A percentile compares a stretch with the other conserved stretches of the same genome.
Conservation (phyloP, 2,888 invertebrate species). For the Eremobia ochroleuca region DNA sequence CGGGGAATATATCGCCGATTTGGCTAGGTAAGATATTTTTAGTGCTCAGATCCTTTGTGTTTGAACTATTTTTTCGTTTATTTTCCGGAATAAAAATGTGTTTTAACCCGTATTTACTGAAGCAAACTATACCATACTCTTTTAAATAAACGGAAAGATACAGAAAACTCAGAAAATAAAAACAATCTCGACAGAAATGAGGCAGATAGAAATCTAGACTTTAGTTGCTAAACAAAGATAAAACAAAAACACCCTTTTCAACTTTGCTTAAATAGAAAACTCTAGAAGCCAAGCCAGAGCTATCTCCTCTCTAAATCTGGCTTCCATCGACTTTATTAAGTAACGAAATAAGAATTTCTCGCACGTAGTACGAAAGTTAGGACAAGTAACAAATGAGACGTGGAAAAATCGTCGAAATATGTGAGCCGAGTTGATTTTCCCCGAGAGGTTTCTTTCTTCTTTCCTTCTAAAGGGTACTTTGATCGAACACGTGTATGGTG, state of each 20-base stretch:
- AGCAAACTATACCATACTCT: constrained; percentile 7
- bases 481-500: constrained; percentile 76
- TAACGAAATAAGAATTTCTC: constrained; percentile 78
- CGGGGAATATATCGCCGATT: constrained; percentile 67
- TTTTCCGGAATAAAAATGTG: constrained; percentile 38
- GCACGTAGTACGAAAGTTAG: constrained; percentile 82
- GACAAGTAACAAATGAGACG: constrained; percentile 87
- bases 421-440: constrained; percentile 86
- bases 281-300: constrained; percentile 47
- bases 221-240: constrained; percentile 39
- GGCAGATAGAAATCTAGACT: constrained; percentile 37
- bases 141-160: constrained; percentile 14
- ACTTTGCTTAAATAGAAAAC: constrained; percentile 53
- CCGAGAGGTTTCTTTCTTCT: constrained; percentile 72
- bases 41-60: constrained; percentile 53
- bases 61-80: constrained; percentile 45
- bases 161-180: constrained; percentile 26
- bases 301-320: constrained; percentile 74
- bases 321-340: constrained; percentile 75
- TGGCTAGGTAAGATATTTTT: constrained; percentile 66
- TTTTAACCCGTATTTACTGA: constrained; percentile 2
- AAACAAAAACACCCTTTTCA: constrained; percentile 34
- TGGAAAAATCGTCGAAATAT: constrained; percentile 87
- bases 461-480: constrained; percentile 66
- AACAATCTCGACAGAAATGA: constrained; percentile 32